Evolutionary conservation across 2,797 vertebrate species (phyloP), one percentile per base, ranked within the genome.

Genomic region (Acanthurus lineatus): DNA sequence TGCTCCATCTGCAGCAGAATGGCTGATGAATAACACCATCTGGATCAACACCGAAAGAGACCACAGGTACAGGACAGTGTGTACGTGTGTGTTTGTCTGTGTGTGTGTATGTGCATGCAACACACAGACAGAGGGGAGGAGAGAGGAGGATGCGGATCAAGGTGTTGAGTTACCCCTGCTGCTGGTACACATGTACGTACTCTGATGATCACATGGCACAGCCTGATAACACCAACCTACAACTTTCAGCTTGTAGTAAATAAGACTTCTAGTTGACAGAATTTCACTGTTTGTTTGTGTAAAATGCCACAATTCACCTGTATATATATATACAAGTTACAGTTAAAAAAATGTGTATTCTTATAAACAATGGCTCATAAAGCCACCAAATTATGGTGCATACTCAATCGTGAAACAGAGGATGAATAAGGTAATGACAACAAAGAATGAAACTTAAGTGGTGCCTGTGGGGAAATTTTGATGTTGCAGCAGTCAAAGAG

Each of bases 141-240:
- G 40, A 7, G 66, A 54, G 25, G 58, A 72, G 38, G 75, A 81
- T 28, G 83, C 10, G 7, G 82, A 86, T 78, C 48, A 62, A 75
- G 81, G 88, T 88, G 83, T 90, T 78, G 81, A 69, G 78, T 92
- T 92, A 85, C 91, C 83, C 71, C 82, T 78, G 73, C 83, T 81
- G 81, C 87, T 71, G 77, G 66, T 82, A 77, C 87, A 88, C 84
- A 82, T 85, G 28, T 32, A 32, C 28, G 76, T 80, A 71, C 65
- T 40, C 69, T 2, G 76, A 59, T 52, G 73, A 83, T 89, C 79
- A 86, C 79, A 67, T 38, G 59, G 58, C 64, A 19, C 53, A 17
- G 40, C 58, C 69, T 4, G 60, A 88, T 52, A 70, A 84, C 81
- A 73, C 61, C 62, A 40, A 64, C 70, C 81, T 83, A 69, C 66